A percentile compares a stretch with the other conserved stretches of the same genome.
These are phyloP conservation scores for Loripinus fragilis DNA, from an alignment of 2,888 invertebrate genomes.

Conservation along the genomic window DNA sequence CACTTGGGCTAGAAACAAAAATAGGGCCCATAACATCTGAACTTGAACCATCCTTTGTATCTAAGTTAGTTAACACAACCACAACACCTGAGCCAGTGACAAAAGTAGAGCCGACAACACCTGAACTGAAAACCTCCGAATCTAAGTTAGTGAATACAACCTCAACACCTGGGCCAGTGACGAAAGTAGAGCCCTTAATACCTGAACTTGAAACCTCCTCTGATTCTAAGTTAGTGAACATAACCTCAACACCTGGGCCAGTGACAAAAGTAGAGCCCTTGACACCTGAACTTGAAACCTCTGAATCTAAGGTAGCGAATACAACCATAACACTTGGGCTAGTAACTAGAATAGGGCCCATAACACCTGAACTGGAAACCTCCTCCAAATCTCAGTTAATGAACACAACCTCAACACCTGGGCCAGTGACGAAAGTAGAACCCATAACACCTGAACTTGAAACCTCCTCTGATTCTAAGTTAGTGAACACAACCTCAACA, in stretches of 20 bases:
- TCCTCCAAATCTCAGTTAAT: too few relatives aligned
- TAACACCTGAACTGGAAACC: constrained; percentile 7
- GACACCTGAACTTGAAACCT: too few relatives aligned
- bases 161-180: not conserved
- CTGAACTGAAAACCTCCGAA: constrained; percentile 17
- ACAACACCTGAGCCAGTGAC: too few relatives aligned
- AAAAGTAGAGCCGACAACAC: constrained; percentile 18
- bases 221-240: too few relatives aligned
- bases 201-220: too few relatives aligned
- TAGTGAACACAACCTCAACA: too few relatives aligned
- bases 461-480: not conserved
- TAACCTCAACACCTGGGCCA: too few relatives aligned
- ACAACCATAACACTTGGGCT: too few relatives aligned
- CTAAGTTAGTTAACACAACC: not conserved
- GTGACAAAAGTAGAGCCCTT: too few relatives aligned
- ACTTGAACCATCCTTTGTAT: not conserved
- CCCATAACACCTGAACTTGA: not conserved
- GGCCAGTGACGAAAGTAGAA: not conserved
- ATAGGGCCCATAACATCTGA: not conserved
- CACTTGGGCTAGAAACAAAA: not conserved
- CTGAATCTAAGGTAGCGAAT: too few relatives aligned
- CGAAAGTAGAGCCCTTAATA: not conserved
- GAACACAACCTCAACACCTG: not conserved
- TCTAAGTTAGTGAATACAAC: too few relatives aligned
- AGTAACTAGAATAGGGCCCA: constrained; percentile 14